Percentiles rank a stretch among this genome's conserved stretches.
Conservation (phyloP, 2,797 vertebrate species). For the Myripristis jacobus region DNA sequence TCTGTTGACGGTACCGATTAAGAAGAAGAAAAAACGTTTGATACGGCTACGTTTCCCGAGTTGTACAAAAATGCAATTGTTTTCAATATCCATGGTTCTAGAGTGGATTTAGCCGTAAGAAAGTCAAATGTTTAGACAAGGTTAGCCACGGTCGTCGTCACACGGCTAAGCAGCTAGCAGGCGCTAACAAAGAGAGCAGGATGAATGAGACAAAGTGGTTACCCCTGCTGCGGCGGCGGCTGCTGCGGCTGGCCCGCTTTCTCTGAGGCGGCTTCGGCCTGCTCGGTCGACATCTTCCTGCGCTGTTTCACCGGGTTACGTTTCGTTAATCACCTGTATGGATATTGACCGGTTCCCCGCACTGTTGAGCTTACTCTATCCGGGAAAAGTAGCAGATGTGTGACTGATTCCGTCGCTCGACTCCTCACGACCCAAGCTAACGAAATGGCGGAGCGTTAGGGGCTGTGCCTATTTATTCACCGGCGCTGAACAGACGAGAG, state of each 20-base stretch:
- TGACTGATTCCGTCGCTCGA: fast-evolving
- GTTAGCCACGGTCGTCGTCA: fast-evolving
- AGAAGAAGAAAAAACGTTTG: not conserved
- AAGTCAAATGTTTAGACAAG: not conserved
- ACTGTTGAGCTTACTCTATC: not conserved
- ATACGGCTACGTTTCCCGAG: no score
- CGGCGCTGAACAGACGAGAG: not conserved
- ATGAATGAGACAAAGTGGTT: constrained; percentile 50
- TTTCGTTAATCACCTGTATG: not conserved
- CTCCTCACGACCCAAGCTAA: not conserved
- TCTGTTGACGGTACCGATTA: no score
- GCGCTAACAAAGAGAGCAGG: constrained; percentile 64
- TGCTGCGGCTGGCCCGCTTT: constrained; percentile 55
- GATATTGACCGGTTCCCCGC: not conserved
- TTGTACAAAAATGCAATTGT: no score
- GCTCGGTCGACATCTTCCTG: constrained; percentile 82
- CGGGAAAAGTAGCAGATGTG: not conserved
- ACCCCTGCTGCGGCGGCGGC: constrained; percentile 67
- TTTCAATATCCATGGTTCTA: not conserved
- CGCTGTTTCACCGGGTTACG: constrained; percentile 1
- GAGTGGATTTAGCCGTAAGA: not conserved
- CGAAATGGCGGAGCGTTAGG: constrained; percentile 43
- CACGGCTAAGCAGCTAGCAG: not conserved
- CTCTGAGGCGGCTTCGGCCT: constrained; percentile 66
- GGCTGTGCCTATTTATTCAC: not conserved